Evolutionary conservation across 2,797 vertebrate genomes (phyloP), one percentile per base, ranked within the genome.

Genomic region (Manis crassicaudata): DNA sequence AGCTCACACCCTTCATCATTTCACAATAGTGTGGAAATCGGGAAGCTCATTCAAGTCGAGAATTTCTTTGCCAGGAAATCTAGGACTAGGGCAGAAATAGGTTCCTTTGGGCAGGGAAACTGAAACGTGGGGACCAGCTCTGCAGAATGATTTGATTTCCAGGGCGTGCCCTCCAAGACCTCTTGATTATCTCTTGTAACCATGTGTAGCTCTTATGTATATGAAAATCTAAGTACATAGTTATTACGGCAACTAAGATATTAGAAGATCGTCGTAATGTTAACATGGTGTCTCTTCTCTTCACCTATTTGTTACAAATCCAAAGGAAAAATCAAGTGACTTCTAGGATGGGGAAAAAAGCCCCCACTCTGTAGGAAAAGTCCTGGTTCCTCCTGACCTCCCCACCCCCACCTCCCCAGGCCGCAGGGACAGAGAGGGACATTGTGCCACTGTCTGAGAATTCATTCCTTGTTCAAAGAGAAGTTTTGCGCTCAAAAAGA

Each of bases 391-490:
- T 68, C 58, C 88, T 3, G 52, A n/a, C 17, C 11, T 5, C 1
- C 65, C 75, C 43, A 16, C 9, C 52, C 17, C 46, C 17, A 12
- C 13, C 29, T 62, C 52, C n/a, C 13, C 1, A 35, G 37, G 6
- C 58, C 81, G 14, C 0, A 0, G 72, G 2, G 60, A 76, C 72
- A 27, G n/a, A 75, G 75, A 85, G 76, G 86, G 73, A 92, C 92
- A 76, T 82, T 95, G 70, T 2, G 0, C 27, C 83, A 94, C 72
- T 90, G 96, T 93, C 65, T 91, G 86, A 81, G 62, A 95, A 63
- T 93, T 90, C 76, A 17, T 62, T 84, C 52, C 79, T 32, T 72
- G 46, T 90, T 97, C 93, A 79, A 46, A 88, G 90, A 91, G 60
- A 29, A 86, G 82, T 96, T 93, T 93, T 93, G 96, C 77, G 62